phyloP scores from a whole-genome alignment of 1,140 invertebrate species.

The Magallana ariakensis region DNA sequence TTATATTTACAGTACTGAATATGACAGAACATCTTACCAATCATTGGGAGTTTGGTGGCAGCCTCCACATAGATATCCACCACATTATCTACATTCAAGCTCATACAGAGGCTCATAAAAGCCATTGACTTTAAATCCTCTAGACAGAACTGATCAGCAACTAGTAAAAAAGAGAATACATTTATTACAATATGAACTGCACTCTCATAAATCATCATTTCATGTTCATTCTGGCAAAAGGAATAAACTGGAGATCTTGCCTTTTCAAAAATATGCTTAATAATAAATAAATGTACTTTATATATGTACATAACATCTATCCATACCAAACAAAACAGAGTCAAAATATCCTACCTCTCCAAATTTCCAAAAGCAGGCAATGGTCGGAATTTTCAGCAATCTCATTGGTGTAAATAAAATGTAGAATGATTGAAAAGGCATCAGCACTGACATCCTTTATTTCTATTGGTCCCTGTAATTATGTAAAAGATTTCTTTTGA shows the following conservation, averaged over 20 bases:
- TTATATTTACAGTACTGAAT: no score
- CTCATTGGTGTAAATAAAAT: constrained; percentile 48
- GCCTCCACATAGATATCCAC: constrained; percentile 46
- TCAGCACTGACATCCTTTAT: constrained; percentile 28
- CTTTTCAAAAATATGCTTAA: no score
- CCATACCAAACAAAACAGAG: no score
- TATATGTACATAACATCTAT: no score
- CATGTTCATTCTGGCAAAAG: no score
- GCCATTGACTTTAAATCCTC: constrained; percentile 20
- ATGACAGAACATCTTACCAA: constrained; percentile 34
- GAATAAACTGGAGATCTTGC: no score
- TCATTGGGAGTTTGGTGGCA: constrained; percentile 38
- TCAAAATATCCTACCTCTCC: constrained; percentile 38
- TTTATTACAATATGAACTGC: no score
- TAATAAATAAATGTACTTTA: no score
- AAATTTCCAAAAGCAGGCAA: constrained; percentile 22
- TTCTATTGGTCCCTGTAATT: constrained; percentile 43
- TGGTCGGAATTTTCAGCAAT: constrained; percentile 23
- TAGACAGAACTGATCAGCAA: constrained; percentile 23
- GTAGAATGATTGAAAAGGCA: constrained; percentile 33
- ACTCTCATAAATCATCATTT: no score
- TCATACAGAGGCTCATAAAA: constrained; percentile 7
- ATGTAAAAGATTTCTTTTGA: not conserved
- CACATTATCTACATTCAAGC: constrained; percentile 32
- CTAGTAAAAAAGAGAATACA: not conserved